phyloP scores from a whole-genome alignment of 2,797 vertebrate genomes.

The Orestias chungarensis region DNA sequence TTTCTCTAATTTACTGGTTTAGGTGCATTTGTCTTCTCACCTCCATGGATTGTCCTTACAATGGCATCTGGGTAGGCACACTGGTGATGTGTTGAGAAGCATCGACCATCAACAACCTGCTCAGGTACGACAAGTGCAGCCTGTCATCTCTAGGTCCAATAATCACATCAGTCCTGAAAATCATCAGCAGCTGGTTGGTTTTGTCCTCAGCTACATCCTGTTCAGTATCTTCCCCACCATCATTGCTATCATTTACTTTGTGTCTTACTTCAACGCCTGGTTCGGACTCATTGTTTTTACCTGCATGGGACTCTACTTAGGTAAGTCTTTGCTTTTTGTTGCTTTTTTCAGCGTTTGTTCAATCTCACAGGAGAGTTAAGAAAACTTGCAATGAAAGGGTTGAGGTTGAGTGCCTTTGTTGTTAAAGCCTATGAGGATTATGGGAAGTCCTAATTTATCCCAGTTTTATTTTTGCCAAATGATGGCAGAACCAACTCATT shows the following conservation, averaged over 20 bases:
- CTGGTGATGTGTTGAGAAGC: slow-evolving; percentile 88
- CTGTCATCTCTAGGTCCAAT: not conserved
- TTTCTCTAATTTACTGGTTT: too few relatives aligned
- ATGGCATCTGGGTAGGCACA: slow-evolving; percentile 90
- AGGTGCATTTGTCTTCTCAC: slow-evolving; percentile 88
- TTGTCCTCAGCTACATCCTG: slow-evolving; percentile 83
- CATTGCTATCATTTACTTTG: slow-evolving; percentile 89
- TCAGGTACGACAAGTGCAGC: slow-evolving; percentile 76
- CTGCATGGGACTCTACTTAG: slow-evolving; percentile 91
- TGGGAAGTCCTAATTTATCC: too few relatives aligned
- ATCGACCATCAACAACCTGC: slow-evolving; percentile 86
- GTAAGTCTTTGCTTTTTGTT: slow-evolving; percentile 74
- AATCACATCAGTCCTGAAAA: not conserved
- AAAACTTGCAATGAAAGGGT: too few relatives aligned
- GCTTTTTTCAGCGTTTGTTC: too few relatives aligned
- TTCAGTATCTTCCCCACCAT: slow-evolving; percentile 91
- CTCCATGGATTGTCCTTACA: slow-evolving; percentile 87
- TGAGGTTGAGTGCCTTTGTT: too few relatives aligned
- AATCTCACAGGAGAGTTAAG: too few relatives aligned
- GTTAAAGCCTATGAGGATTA: too few relatives aligned
- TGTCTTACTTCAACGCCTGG: slow-evolving; percentile 89
- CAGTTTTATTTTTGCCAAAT: too few relatives aligned
- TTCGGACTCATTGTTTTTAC: slow-evolving; percentile 92
- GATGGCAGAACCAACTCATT: too few relatives aligned
- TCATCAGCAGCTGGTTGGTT: not conserved